These are phyloP conservation scores for Ptychadena robeensis DNA, from an alignment of 2,797 vertebrate species.

Conservation along the genomic window DNA sequence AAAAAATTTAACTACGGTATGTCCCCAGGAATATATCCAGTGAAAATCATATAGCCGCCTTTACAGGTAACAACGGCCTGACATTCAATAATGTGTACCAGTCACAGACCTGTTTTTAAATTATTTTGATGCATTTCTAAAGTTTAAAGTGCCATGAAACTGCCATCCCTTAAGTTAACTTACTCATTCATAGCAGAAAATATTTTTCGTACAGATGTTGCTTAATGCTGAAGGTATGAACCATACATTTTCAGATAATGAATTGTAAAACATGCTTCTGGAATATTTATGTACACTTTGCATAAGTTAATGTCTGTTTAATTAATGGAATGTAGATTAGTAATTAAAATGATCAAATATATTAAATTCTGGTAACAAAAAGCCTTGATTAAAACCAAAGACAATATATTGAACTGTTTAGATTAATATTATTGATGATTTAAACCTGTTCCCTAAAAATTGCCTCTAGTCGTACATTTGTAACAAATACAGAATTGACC, in stretches of 20 bases:
- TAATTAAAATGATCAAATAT: slow-evolving; percentile 45
- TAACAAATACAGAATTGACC: too few species aligned
- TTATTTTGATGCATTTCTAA: too few species aligned
- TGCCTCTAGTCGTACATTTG: too few species aligned
- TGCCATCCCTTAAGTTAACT: background rate
- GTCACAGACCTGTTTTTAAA: too few species aligned
- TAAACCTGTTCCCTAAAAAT: too few species aligned
- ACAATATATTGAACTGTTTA: slow-evolving; percentile 23
- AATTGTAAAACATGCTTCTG: slow-evolving; percentile 32
- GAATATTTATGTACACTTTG: slow-evolving; percentile 50
- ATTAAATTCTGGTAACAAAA: slow-evolving; percentile 44
- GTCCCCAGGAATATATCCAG: too few species aligned
- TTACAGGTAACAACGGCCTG: too few species aligned
- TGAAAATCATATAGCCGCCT: too few species aligned
- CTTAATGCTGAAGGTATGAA: slow-evolving; percentile 17
- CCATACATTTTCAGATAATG: slow-evolving; percentile 32
- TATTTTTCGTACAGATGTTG: slow-evolving; percentile 3
- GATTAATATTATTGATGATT: slow-evolving; percentile 42
- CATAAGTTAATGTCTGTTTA: slow-evolving; percentile 48
- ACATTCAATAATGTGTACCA: too few species aligned
- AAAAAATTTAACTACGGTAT: too few species aligned
- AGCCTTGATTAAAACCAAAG: slow-evolving; percentile 33
- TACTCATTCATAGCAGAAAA: background rate
- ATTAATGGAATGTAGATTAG: slow-evolving; percentile 35
- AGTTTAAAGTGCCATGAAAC: too few species aligned